These are phyloP conservation scores for Synanthedon myopaeformis DNA, from an alignment of 2,888 invertebrate species.

Conservation along the genomic window DNA sequence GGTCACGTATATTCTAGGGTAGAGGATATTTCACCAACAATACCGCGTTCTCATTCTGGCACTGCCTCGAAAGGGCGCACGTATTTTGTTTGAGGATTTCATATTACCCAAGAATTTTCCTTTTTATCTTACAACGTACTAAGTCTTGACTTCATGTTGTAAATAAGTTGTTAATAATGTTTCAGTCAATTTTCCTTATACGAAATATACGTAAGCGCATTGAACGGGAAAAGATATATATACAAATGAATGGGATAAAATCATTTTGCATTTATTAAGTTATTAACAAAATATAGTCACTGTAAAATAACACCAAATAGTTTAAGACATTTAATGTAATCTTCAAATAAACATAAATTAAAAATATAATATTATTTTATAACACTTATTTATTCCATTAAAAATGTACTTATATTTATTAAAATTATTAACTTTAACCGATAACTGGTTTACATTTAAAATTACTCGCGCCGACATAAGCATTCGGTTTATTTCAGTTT, in stretches of 20 bases:
- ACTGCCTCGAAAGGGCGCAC: slow-evolving; percentile 53
- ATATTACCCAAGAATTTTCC: slow-evolving; percentile 4
- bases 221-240: background rate
- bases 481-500: too few relatives aligned
- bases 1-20: slow-evolving; percentile 68
- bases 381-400: background rate
- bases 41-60: slow-evolving; percentile 48
- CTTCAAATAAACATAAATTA: slow-evolving; percentile 7
- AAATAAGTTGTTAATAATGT: slow-evolving; percentile 14
- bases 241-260: slow-evolving; percentile 47
- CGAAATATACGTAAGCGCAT: slow-evolving; percentile 33
- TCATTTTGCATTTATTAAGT: slow-evolving; percentile 39
- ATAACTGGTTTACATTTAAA: too few relatives aligned
- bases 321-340: slow-evolving; percentile 34
- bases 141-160: slow-evolving; percentile 6
- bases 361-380: background rate
- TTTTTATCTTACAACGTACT: slow-evolving; percentile 9
- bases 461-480: too few relatives aligned
- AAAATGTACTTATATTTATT: background rate
- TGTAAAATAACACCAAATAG: slow-evolving; percentile 67
- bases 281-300: slow-evolving; percentile 32
- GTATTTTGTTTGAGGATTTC: slow-evolving; percentile 50
- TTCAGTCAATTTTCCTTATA: slow-evolving; percentile 58
- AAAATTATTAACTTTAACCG: too few relatives aligned
- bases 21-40: slow-evolving; percentile 59